A percentile compares a stretch with the other conserved stretches of the same genome.
Conservation (phyloP, 2,888 invertebrate genomes). For the Coleophora deauratella region DNA sequence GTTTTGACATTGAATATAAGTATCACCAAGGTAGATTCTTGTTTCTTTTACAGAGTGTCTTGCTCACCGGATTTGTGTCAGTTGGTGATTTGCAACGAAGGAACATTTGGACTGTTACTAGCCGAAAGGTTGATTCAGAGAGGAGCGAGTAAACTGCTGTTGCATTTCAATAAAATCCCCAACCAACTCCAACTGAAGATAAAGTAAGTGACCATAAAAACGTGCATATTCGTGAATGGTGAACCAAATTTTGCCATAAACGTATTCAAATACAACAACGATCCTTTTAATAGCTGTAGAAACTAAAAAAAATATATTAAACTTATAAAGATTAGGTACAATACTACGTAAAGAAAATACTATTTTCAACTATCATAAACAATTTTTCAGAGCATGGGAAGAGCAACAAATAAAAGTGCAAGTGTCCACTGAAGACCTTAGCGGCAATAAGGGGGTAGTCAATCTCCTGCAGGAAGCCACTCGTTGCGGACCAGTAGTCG, state of each 20-base stretch:
- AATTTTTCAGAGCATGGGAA: constrained; percentile 22
- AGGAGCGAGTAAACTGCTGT: constrained; percentile 31
- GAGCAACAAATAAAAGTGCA: constrained; percentile 19
- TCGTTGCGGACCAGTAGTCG: constrained; percentile 19
- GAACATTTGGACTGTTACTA: constrained; percentile 25
- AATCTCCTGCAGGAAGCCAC: constrained; percentile 18
- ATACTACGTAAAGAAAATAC: too few species aligned
- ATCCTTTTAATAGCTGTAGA: background rate
- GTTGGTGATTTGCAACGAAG: constrained; percentile 30
- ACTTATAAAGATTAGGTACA: background rate
- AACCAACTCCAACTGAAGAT: constrained; percentile 4
- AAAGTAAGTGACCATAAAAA: background rate
- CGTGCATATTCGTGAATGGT: background rate
- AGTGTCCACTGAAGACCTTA: constrained; percentile 7
- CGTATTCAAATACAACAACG: background rate
- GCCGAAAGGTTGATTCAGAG: constrained; percentile 29
- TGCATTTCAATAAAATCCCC: constrained; percentile 16
- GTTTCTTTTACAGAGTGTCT: constrained; percentile 22
- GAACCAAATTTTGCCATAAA: background rate
- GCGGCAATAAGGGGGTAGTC: constrained; percentile 10
- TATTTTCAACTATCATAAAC: constrained; percentile 1
- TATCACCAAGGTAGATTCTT: too few species aligned
- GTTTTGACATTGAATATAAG: too few species aligned
- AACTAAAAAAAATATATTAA: too few species aligned
- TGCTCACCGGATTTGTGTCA: constrained; percentile 25